Conservation (phyloP, 2,888 invertebrate species). For the Rhimphoctona megacephalus region DNA sequence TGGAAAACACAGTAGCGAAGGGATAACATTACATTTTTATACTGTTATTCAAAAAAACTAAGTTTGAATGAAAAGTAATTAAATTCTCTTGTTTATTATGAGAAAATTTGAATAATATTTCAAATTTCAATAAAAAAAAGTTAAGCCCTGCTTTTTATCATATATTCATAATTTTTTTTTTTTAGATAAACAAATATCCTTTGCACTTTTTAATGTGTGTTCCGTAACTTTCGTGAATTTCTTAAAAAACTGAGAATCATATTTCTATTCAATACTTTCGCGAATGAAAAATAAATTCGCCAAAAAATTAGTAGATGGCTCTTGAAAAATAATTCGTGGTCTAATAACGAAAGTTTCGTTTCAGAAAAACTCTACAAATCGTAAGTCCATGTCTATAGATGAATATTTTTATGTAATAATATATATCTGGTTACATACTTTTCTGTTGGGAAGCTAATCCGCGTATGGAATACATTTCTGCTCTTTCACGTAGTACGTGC, state of each 20-base stretch:
- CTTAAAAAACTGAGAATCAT: not conserved
- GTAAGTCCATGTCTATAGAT: not conserved
- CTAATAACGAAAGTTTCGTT: not conserved
- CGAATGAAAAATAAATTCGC: not conserved
- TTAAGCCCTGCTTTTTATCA: no score
- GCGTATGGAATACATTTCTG: slow-evolving; percentile 19
- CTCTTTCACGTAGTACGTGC: slow-evolving; percentile 30
- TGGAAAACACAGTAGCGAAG: not conserved
- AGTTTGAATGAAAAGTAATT: not conserved
- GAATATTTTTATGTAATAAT: not conserved
- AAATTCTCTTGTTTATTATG: not conserved
- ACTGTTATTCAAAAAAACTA: not conserved
- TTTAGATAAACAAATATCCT: no score
- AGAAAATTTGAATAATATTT: not conserved
- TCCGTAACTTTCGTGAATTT: no score
- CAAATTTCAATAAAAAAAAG: not conserved
- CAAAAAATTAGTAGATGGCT: no score
- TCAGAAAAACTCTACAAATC: not conserved
- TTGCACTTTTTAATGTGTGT: no score
- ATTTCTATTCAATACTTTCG: not conserved
- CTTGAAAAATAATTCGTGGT: not conserved
- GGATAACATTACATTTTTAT: not conserved
- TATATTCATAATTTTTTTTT: no score
- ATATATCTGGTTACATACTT: not conserved
- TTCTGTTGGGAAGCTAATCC: slow-evolving; percentile 19